Evolutionary conservation across 2,888 invertebrate species (phyloP).

Genomic region (Dyspetes luteomarginatus): DNA sequence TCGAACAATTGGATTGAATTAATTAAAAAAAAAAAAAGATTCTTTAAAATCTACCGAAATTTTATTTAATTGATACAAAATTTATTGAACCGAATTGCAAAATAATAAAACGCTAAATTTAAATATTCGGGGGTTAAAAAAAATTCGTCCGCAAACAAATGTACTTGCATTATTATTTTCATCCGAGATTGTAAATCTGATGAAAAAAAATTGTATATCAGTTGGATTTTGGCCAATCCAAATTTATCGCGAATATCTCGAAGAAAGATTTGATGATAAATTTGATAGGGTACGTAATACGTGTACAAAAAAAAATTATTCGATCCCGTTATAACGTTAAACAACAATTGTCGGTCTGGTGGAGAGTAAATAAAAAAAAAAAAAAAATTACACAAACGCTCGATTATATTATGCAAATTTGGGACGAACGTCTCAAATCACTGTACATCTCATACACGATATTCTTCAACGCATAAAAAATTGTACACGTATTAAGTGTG

Average conservation of each 20-base stretch:
- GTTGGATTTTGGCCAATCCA: too few species aligned
- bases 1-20: too few species aligned
- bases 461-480: slow-evolving; percentile 10
- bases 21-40: too few species aligned
- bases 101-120: neutral
- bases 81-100: neutral
- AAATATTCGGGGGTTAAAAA: neutral
- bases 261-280: too few species aligned
- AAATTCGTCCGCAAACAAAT: neutral
- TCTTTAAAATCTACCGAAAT: too few species aligned
- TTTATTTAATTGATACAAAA: neutral
- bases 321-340: slow-evolving; percentile 15
- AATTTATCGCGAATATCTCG: too few species aligned
- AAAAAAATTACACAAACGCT: slow-evolving; percentile 17
- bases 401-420: slow-evolving; percentile 56
- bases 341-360: slow-evolving; percentile 24
- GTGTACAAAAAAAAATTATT: neutral
- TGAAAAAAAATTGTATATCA: too few species aligned
- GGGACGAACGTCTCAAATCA: slow-evolving; percentile 4
- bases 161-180: too few species aligned
- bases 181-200: too few species aligned
- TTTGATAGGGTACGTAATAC: too few species aligned
- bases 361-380: slow-evolving; percentile 39
- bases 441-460: slow-evolving; percentile 20
- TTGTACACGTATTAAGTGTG: slow-evolving; percentile 13